A percentile compares a stretch with the other conserved stretches of the same genome.
Evolutionary conservation across 1,140 invertebrate genomes (phyloP).

Genomic region (Sipha flava): DNA sequence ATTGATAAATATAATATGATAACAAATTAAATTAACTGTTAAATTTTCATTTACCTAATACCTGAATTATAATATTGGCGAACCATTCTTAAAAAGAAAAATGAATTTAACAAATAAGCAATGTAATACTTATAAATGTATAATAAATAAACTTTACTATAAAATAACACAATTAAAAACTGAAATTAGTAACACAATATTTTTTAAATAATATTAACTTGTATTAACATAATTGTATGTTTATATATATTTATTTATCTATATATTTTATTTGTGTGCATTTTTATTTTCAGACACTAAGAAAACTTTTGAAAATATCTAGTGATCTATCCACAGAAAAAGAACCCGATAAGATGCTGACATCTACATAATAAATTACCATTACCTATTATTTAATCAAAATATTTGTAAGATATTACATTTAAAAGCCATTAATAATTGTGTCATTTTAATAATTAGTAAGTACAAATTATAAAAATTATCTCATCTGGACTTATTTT

Average conservation of each 20-base stretch:
- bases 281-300: slow-evolving; percentile 7
- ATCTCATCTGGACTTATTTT: neutral
- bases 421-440: slow-evolving; percentile 1
- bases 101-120: too few species aligned
- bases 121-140: too few species aligned
- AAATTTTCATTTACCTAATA: too few species aligned
- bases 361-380: neutral
- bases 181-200: neutral
- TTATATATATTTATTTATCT: neutral
- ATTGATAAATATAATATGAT: too few species aligned
- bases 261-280: too few species aligned
- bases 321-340: neutral
- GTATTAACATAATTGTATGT: neutral
- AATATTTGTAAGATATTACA: neutral
- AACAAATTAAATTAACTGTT: too few species aligned
- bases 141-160: too few species aligned
- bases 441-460: neutral
- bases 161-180: too few species aligned
- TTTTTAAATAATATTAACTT: neutral
- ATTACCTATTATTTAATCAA: neutral
- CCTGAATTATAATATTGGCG: too few species aligned
- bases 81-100: too few species aligned
- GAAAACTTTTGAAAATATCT: slow-evolving; percentile 14
- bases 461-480: neutral
- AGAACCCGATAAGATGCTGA: neutral